Evolutionary conservation across 1,140 invertebrate species (phyloP).

Genomic region (Lethrus apterus): DNA sequence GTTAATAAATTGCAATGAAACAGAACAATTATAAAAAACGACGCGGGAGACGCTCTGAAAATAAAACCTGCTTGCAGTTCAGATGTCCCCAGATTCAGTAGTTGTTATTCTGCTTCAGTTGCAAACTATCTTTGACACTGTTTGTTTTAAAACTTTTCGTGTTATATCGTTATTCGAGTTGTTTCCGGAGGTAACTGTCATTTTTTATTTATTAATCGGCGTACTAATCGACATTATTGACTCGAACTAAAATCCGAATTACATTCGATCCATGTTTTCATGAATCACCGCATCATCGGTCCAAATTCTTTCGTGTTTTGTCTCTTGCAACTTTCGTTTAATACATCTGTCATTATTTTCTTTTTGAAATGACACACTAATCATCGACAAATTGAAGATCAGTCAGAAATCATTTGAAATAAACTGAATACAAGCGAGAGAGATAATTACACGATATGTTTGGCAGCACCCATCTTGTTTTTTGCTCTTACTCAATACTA

Average conservation of each 20-base stretch:
- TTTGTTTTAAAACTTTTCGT: not conserved
- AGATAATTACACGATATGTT: constrained; percentile 22
- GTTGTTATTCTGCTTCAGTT: constrained; percentile 19
- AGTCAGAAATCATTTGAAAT: not conserved
- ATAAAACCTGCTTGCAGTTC: constrained; percentile 39
- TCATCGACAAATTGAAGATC: not conserved
- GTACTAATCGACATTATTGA: not conserved
- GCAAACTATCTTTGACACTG: constrained; percentile 14
- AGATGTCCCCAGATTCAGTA: constrained; percentile 37
- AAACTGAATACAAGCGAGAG: not conserved
- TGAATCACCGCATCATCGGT: constrained; percentile 19
- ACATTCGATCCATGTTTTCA: constrained; percentile 24
- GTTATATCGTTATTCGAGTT: not conserved
- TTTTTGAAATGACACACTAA: not conserved
- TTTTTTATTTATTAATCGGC: too few species aligned
- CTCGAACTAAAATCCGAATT: not conserved
- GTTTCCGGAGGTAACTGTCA: not conserved
- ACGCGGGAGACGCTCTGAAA: constrained; percentile 40
- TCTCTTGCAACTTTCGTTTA: constrained; percentile 1
- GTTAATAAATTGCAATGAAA: too few species aligned
- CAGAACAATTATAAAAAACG: constrained; percentile 32
- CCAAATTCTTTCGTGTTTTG: not conserved
- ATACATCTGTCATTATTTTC: not conserved
- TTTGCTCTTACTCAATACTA: constrained; percentile 36
- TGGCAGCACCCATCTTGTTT: constrained; percentile 35